Evolutionary conservation across 2,888 invertebrate genomes (phyloP).

Genomic region (Ectemnius cavifrons): DNA sequence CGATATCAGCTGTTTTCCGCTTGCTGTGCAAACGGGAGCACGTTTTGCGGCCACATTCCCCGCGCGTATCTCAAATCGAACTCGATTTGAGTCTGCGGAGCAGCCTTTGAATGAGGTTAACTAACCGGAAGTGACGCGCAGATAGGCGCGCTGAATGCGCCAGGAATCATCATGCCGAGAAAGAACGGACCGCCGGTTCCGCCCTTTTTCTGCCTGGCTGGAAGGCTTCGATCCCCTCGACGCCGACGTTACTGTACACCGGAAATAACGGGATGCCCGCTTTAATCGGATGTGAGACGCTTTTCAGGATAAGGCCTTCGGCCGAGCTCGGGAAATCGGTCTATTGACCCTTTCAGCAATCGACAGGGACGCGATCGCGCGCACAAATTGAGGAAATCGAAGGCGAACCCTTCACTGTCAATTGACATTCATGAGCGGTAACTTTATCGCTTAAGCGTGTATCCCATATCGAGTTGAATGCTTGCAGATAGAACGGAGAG

Average conservation of each 20-base stretch:
- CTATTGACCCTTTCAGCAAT: slow-evolving; percentile 39
- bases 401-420: slow-evolving; percentile 25
- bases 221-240: slow-evolving; percentile 24
- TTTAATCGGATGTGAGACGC: slow-evolving; percentile 50
- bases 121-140: slow-evolving; percentile 72
- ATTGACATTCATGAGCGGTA: slow-evolving; percentile 20
- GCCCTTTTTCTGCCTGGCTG: neutral
- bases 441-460: neutral
- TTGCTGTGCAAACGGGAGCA: slow-evolving; percentile 43
- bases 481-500: no score
- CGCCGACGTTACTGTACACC: slow-evolving; percentile 12
- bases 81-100: slow-evolving; percentile 47
- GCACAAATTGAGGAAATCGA: slow-evolving; percentile 45
- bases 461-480: no score
- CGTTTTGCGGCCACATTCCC: slow-evolving; percentile 47
- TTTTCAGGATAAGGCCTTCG: slow-evolving; percentile 25
- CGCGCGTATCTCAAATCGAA: slow-evolving; percentile 55
- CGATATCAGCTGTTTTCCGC: slow-evolving; percentile 22
- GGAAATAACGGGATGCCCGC: slow-evolving; percentile 34
- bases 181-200: slow-evolving; percentile 16
- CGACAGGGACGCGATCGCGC: slow-evolving; percentile 14
- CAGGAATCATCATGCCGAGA: slow-evolving; percentile 57
- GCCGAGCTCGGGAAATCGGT: slow-evolving; percentile 9
- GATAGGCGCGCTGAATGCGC: slow-evolving; percentile 65
- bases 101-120: slow-evolving; percentile 68